Base-by-base conservation (phyloP, 2,797 vertebrate genomes). In the Acanthis flammea region DNA sequence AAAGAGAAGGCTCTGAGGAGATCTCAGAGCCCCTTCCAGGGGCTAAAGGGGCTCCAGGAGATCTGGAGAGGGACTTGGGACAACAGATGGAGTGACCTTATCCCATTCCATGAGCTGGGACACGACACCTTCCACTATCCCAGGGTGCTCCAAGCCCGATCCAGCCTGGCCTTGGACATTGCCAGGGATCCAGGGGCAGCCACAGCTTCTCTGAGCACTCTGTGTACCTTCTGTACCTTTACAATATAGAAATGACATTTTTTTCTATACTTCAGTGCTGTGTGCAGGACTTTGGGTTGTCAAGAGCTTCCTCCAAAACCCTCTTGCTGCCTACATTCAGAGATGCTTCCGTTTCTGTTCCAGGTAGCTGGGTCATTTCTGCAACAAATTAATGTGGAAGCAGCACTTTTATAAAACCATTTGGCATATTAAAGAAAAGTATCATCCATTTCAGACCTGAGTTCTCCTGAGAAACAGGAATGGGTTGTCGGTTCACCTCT, bases 391-490 rank as follows among this genome's bases (percentile, higher is more conserved):
- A 72, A 51, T 2, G 47, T 33, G 45, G 83, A 92, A 91, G 39
- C 30, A 91, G 78, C 48, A 55, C 58, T 78, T 92, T 13, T 7
- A 60, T 60, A 75, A 93, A 90, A 80, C 33, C 54, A 58, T 74
- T 42, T 77, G 77, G 70, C n/a, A 50, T 30, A 50, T 22, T 67
- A 54, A 94, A 91, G 61, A 78, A 75, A 72, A 75, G 58, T 37
- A 51, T 9, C 28, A 47, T 66, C 66, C 70, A 44, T 72, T 86
- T 86, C 73, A 91, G 44, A 70, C 3, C 5, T 13, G 37, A 80
- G 24, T 3, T 74, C 58, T 67, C 89, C 44, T 48, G 75, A 80
- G 92, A 93, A 96, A 92, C 84, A 86, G 91, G 81, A 87, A 58
- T 6, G 48, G 53, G 76, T 28, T 86, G 94, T 66, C 0, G 1